Evolutionary conservation across 2,797 vertebrate species (phyloP).

Genomic region (Amblyraja radiata): DNA sequence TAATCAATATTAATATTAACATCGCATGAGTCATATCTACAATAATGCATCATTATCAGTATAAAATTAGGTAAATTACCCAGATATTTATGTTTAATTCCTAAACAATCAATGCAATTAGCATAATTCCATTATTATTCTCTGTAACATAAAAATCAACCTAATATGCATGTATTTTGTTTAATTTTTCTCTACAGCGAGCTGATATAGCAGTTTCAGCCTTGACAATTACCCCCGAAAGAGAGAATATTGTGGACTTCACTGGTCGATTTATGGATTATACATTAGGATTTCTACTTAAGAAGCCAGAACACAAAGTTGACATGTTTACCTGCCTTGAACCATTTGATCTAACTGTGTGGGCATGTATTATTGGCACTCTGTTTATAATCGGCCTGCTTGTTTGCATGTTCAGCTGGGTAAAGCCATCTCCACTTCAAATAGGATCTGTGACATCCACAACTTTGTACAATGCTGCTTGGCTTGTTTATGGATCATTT

Average conservation of each 20-base stretch:
- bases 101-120: not conserved
- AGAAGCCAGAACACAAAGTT: conserved; percentile 31
- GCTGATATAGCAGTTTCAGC: conserved; percentile 38
- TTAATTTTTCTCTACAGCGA: not conserved
- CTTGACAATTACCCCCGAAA: conserved; percentile 38
- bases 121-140: not conserved
- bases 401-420: conserved; percentile 30
- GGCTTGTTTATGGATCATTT: conserved; percentile 39
- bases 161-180: not conserved
- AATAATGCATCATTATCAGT: not conserved
- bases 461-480: conserved; percentile 31
- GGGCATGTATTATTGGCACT: conserved; percentile 34
- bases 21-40: not conserved
- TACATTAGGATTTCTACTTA: conserved; percentile 32
- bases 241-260: conserved; percentile 40
- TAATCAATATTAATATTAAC: not conserved
- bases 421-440: conserved; percentile 1
- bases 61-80: not conserved
- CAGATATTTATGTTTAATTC: not conserved
- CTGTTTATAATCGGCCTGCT: conserved; percentile 37
- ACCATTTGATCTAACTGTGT: conserved; percentile 30
- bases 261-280: conserved; percentile 38
- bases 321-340: conserved; percentile 39
- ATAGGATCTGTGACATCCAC: conserved; percentile 11
- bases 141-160: not conserved